Evolutionary conservation across 2,113 vertebrate genomes (phyloP), one percentile per base, ranked within the genome.

Genomic region (Manacus vitellinus): DNA sequence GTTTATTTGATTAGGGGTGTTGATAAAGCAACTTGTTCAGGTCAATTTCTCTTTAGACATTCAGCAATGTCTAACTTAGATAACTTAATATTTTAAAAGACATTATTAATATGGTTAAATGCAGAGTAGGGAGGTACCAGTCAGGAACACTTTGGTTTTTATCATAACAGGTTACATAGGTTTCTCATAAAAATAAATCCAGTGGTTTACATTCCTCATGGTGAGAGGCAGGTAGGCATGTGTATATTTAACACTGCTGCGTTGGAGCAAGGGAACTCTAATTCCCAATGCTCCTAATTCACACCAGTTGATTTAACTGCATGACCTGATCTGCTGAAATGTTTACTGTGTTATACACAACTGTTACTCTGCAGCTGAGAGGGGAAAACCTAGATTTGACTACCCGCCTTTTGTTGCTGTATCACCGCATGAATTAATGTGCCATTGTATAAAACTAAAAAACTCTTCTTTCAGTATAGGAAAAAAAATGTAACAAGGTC

Each of bases 141-240:
- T 23, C 17, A 77, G 71, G 31, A 76, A 4, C 35, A 14, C 30
- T 68, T 83, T 20, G 17, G 8, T 33, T 54, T 88, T 56, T 39
- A 22, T 46, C 7, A 2, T 67, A 65, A 72, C 23, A 59, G 68
- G 21, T 43, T 55, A 33, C 0, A 0, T n/a, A 22, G 19, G 2
- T 59, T 94, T 89, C 37, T 94, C 0, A 0, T 41, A 56, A 54
- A 58, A 92, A 21, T 23, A 83, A 66, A 54, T 76, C 20, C n/a
- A 56, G 39, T 54, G 31, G 10, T 61, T 74, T 84, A 24, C 51
- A 55, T 85, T 77, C 15, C 19, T 68, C 31, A 9, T 9, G 35
- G 59, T 1, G 2, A 74, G 59, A 84, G 62, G 52, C 35, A 88
- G 49, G 56, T 73, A 52, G 24, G 30, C 15, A 20, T 35, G 46